phyloP scores from a whole-genome alignment of 30 jellyfish, hydroid and myxozoan species.

The Nemopilema nomurai region DNA sequence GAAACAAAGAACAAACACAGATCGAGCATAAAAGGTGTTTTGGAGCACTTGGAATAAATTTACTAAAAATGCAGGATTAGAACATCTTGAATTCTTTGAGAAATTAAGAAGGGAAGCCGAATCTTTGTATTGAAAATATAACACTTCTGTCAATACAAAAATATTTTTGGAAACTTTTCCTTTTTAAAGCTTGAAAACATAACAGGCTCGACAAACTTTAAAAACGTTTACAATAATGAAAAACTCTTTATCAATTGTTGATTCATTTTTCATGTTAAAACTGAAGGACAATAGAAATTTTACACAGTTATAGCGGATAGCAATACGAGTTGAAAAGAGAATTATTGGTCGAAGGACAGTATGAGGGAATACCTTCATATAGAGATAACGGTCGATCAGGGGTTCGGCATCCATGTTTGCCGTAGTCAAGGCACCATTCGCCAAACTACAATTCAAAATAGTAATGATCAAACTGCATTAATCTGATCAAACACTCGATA shows the following conservation, averaged over 20 bases:
- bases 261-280: not conserved
- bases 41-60: not conserved
- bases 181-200: not conserved
- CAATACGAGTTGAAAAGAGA: not conserved
- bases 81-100: not conserved
- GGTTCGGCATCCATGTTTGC: constrained; percentile 78
- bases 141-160: not conserved
- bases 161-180: not conserved
- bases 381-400: constrained; percentile 88
- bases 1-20: not conserved
- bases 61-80: not conserved
- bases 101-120: not conserved
- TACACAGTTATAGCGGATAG: not conserved
- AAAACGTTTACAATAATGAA: not conserved
- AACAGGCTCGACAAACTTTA: not conserved
- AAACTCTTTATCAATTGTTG: not conserved
- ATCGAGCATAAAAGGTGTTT: not conserved
- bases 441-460: constrained; percentile 71
- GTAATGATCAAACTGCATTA: too few species aligned
- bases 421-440: constrained; percentile 81
- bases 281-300: not conserved
- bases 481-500: too few species aligned
- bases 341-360: not conserved
- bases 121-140: not conserved
- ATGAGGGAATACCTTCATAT: constrained; percentile 65